phyloP scores from a whole-genome alignment of 2,797 vertebrate species.

The Tinamus major region DNA sequence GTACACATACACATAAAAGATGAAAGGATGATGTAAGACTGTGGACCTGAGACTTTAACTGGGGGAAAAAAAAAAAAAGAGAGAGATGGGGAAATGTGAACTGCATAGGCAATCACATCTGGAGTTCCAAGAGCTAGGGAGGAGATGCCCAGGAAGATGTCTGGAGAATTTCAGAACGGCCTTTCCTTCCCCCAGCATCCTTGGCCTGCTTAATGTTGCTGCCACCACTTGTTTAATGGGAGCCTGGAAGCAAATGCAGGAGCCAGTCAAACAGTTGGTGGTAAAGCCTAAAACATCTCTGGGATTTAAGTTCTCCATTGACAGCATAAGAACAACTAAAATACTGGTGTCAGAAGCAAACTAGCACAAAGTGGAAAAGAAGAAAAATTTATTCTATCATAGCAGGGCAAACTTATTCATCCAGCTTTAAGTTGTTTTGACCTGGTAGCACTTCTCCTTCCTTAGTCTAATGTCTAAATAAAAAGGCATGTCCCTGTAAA shows the following conservation, averaged over 20 bases:
- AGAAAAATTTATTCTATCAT: neutral
- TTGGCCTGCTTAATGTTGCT: too few relatives aligned
- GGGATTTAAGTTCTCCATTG: neutral
- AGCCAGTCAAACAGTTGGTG: neutral
- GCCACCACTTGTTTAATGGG: neutral
- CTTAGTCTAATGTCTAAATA: neutral
- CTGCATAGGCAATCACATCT: too few relatives aligned
- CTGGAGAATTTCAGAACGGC: too few relatives aligned
- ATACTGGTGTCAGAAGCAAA: neutral
- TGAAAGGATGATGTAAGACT: neutral
- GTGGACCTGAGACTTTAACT: too few relatives aligned
- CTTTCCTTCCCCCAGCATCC: too few relatives aligned
- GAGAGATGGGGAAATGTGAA: too few relatives aligned
- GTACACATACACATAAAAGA: too few relatives aligned
- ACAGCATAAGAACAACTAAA: neutral
- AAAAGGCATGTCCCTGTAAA: neutral
- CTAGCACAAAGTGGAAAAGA: neutral
- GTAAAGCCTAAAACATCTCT: neutral
- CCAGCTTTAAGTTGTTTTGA: neutral
- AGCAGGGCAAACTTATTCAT: neutral
- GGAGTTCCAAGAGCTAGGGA: too few relatives aligned
- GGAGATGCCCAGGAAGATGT: too few relatives aligned
- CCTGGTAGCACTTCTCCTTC: neutral
- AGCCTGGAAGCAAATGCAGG: neutral
- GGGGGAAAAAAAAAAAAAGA: too few relatives aligned